Evolutionary conservation across 1,140 invertebrate species (phyloP).

Genomic region (Magallana gigas): DNA sequence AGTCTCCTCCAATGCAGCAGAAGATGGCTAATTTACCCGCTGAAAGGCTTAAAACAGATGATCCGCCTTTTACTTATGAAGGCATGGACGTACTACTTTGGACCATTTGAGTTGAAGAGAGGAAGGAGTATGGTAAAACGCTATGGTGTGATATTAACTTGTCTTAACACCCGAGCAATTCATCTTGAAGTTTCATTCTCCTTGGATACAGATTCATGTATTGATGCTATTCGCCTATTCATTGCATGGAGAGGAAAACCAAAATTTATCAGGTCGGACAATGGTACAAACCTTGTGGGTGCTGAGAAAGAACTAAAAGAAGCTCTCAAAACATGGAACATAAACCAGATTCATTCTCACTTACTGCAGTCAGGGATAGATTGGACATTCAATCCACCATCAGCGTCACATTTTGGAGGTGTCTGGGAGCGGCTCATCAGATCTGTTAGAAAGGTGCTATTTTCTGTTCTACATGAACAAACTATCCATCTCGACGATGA

Average conservation of each 20-base stretch:
- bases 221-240: slow-evolving; percentile 58
- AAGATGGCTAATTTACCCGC: slow-evolving; percentile 63
- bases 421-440: slow-evolving; percentile 75
- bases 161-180: slow-evolving; percentile 40
- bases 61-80: slow-evolving; percentile 56
- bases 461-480: slow-evolving; percentile 47
- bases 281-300: slow-evolving; percentile 62
- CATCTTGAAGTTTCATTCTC: slow-evolving; percentile 57
- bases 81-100: slow-evolving; percentile 64
- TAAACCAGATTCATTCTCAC: slow-evolving; percentile 29
- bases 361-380: slow-evolving; percentile 61
- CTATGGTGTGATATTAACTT: slow-evolving; percentile 54
- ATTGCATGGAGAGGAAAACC: slow-evolving; percentile 56
- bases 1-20: slow-evolving; percentile 40
- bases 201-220: slow-evolving; percentile 53
- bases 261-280: slow-evolving; percentile 54
- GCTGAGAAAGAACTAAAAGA: slow-evolving; percentile 62
- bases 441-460: slow-evolving; percentile 69
- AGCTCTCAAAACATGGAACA: slow-evolving; percentile 58
- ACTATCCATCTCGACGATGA: slow-evolving; percentile 51
- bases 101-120: slow-evolving; percentile 58
- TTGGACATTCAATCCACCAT: slow-evolving; percentile 78
- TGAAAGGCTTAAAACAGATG: slow-evolving; percentile 56
- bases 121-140: slow-evolving; percentile 47
- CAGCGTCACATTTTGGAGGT: slow-evolving; percentile 76